Conservation (phyloP, 2,888 invertebrate species). For the Apamea monoglypha region DNA sequence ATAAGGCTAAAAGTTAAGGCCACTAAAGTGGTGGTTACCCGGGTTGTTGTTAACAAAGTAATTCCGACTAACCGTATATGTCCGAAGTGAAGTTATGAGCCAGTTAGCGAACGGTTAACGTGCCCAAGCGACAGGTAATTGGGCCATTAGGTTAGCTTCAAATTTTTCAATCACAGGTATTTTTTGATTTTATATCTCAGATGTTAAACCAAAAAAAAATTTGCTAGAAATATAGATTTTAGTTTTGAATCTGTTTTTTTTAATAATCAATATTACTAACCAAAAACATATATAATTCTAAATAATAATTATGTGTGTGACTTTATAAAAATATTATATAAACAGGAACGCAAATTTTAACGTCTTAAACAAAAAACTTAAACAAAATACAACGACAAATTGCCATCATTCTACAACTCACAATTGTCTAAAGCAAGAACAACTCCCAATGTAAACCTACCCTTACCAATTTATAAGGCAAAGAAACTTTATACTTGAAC, state of each 20-base stretch:
- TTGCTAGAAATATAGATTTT: too few species aligned
- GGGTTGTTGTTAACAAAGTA: conserved; percentile 54
- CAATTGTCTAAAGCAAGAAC: neutral
- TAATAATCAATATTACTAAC: too few species aligned
- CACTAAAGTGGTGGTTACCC: conserved; percentile 53
- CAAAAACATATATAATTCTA: neutral
- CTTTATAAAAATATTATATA: neutral
- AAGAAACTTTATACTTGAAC: conserved; percentile 60
- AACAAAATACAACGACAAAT: neutral
- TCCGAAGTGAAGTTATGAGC: conserved; percentile 59
- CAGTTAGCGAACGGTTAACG: conserved; percentile 54
- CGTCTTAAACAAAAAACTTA: neutral
- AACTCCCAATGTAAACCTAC: conserved; percentile 14
- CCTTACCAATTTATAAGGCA: conserved; percentile 52
- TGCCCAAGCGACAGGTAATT: conserved; percentile 53
- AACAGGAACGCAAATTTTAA: neutral
- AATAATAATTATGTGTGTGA: neutral
- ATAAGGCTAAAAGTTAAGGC: conserved; percentile 50
- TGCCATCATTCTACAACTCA: neutral
- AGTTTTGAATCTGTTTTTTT: neutral
- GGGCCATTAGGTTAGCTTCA: conserved; percentile 42
- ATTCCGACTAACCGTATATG: conserved; percentile 52
- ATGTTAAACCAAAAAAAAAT: too few species aligned
- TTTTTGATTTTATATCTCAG: neutral
- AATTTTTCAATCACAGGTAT: conserved; percentile 16